phyloP scores from a whole-genome alignment of 2,888 invertebrate species.

The Elmis aenea region DNA sequence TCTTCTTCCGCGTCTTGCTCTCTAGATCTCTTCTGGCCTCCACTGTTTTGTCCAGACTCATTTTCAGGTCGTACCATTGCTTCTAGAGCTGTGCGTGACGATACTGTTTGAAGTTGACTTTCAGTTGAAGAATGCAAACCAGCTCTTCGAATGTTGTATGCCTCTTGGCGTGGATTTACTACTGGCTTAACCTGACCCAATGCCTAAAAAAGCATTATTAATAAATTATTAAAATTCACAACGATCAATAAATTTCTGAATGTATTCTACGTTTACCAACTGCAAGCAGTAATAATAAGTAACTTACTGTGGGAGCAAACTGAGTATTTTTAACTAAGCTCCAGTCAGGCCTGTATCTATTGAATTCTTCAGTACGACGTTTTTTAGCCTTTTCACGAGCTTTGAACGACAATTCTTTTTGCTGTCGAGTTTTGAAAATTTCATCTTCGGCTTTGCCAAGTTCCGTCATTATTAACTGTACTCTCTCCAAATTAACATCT shows the following conservation, averaged over 20 bases:
- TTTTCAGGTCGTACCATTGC: slow-evolving; percentile 50
- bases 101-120: slow-evolving; percentile 24
- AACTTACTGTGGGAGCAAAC: slow-evolving; percentile 69
- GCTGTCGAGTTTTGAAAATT: slow-evolving; percentile 90
- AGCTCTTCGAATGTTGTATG: slow-evolving; percentile 63
- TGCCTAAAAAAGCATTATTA: slow-evolving; percentile 49
- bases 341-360: slow-evolving; percentile 60
- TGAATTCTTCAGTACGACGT: slow-evolving; percentile 48
- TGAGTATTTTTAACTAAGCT: slow-evolving; percentile 65
- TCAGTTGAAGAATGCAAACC: slow-evolving; percentile 51
- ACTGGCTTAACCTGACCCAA: slow-evolving; percentile 55
- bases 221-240: too few species aligned
- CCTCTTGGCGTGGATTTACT: slow-evolving; percentile 70
- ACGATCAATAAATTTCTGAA: too few species aligned
- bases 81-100: slow-evolving; percentile 41
- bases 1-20: slow-evolving; percentile 52
- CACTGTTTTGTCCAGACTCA: slow-evolving; percentile 20
- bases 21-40: slow-evolving; percentile 52
- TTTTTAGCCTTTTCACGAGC: slow-evolving; percentile 71
- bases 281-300: slow-evolving; percentile 1
- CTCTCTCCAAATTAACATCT: slow-evolving; percentile 85
- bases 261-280: too few species aligned
- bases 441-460: slow-evolving; percentile 93
- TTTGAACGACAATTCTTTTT: slow-evolving; percentile 77
- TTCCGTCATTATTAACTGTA: slow-evolving; percentile 92